Conservation (phyloP, 2,797 vertebrate species). For the Urocyon cinereoargenteus region DNA sequence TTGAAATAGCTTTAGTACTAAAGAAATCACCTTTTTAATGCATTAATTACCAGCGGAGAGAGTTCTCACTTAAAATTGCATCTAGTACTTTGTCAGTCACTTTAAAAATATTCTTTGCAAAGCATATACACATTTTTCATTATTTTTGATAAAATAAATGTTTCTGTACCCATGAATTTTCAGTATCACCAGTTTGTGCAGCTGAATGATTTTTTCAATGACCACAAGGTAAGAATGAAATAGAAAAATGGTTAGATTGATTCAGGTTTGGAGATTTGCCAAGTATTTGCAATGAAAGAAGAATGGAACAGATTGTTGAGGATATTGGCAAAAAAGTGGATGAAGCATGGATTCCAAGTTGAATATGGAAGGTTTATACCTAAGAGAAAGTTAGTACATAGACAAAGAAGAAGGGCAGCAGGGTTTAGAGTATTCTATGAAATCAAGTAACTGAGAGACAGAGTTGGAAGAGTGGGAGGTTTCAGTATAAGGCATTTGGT, state of each 20-base stretch:
- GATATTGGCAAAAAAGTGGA: neutral
- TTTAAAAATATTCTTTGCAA: conserved; percentile 5
- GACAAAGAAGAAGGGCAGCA: neutral
- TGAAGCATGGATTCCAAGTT: neutral
- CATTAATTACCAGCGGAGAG: neutral
- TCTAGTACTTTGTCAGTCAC: neutral
- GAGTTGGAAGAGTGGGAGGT: neutral
- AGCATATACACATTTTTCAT: neutral
- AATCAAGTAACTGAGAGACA: neutral
- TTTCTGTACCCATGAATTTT: conserved; percentile 41
- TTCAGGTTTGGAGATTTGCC: conserved; percentile 20
- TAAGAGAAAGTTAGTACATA: neutral
- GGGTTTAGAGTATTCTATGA: neutral
- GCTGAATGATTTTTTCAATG: conserved; percentile 10
- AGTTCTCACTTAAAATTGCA: conserved; percentile 36
- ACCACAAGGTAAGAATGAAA: neutral
- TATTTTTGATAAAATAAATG: conserved; percentile 37
- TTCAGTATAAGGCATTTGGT: neutral
- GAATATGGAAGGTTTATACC: neutral
- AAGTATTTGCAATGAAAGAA: neutral
- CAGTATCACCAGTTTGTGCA: neutral
- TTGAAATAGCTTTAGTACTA: conserved; percentile 13
- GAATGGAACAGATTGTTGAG: neutral
- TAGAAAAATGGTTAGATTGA: conserved; percentile 30
- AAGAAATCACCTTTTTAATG: neutral